Conservation (phyloP, 2,888 invertebrate species). For the Ceriagrion tenellum region DNA sequence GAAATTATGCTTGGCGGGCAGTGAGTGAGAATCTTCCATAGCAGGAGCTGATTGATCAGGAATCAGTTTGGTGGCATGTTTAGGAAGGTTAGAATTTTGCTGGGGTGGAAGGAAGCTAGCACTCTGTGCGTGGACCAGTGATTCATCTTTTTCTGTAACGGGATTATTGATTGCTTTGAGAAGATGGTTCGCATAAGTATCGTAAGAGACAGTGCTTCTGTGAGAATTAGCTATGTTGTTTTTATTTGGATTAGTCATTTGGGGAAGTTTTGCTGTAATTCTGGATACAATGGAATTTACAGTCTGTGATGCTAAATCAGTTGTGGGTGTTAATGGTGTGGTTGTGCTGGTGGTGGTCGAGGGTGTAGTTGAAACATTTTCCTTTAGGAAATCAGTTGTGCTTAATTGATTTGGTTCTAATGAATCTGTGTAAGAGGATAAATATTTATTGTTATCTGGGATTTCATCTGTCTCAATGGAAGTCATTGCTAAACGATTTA, state of each 20-base stretch:
- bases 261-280: conserved; percentile 50
- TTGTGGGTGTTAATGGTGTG: background rate
- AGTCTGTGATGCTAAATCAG: background rate
- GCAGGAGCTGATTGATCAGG: background rate
- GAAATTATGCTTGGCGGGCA: background rate
- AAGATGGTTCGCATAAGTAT: conserved; percentile 49
- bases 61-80: background rate
- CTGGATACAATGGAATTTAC: background rate
- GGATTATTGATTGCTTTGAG: background rate
- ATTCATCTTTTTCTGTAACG: conserved; percentile 37
- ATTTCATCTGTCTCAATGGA: conserved; percentile 53
- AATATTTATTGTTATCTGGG: conserved; percentile 15
- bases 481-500: conserved; percentile 53
- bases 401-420: conserved; percentile 36
- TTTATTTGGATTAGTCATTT: background rate
- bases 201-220: conserved; percentile 29
- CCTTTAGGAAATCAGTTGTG: conserved; percentile 14
- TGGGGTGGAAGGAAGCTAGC: conserved; percentile 52
- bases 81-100: background rate
- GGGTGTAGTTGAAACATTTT: background rate
- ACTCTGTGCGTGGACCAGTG: conserved; percentile 45
- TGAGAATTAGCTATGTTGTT: background rate
- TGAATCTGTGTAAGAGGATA: conserved; percentile 35
- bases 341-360: background rate
- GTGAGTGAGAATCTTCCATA: background rate